Base-by-base conservation (phyloP, 2,113 vertebrate species). In the Cyprinus carpio region DNA sequence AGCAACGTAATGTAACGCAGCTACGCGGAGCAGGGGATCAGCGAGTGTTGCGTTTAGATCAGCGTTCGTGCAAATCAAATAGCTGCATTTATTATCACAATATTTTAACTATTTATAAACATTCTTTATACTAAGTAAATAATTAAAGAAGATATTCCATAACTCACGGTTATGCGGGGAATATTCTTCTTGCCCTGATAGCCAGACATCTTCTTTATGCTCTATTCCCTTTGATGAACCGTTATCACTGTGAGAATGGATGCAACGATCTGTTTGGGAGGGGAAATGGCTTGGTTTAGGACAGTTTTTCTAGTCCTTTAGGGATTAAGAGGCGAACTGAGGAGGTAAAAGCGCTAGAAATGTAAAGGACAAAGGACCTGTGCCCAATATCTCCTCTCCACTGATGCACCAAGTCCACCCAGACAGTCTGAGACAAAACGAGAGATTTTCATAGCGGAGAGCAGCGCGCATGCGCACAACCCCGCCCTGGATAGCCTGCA, bases 131-230 rank as follows among this genome's bases (percentile, higher is more conserved):
- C 11, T 34, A 7, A 3, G 18, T 7, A 13, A 43, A 69, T 49
- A 18, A 46, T 67, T n/a, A 78, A 49, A 78, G 58, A 25, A 49
- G 65, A 23, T 79, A 31, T 83, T 76, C 74, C 65, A 67, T 81
- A 72, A 94, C 98, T 98, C 95, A 99, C 98, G 92, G 98, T 99
- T 94, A 99, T 99, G 93, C 97, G 97, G 51, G 98, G 98, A 75
- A 99, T 99, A 87, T 99, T 99, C 94, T 99, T 99, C 96, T 96
- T 97, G 90, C 96, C 96, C 91, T 97, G 96, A 85, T 97, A 97
- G 82, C 92, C 92, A 91, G 98, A 99, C 98, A 99, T 98, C 89
- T 94, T 94, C 89, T 54, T 90, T 88, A 87, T 86, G 90, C 62
- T 83, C 27, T 87, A 49, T 86, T 85, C 88, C 72, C 88, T 85